Evolutionary conservation across 2,888 invertebrate genomes (phyloP), one percentile per base, ranked within the genome.

Genomic region (Neuroscelio doddi): DNA sequence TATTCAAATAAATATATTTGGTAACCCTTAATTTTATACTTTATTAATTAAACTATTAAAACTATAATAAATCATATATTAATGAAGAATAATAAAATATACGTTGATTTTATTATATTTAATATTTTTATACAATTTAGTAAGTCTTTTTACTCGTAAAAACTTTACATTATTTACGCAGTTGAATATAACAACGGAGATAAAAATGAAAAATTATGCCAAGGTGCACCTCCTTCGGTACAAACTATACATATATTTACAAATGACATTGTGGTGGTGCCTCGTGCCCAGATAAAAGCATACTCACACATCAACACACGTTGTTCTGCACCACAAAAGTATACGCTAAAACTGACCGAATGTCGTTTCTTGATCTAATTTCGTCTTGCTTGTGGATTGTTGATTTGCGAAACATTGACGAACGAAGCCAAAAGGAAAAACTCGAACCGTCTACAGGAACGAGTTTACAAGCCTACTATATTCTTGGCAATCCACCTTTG

Each of bases 401-500:
- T 1, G 9, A 17, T 16, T 9, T 9, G 1, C n/a, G 36, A 14
- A 36, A 5, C 21, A 21, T 21, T 21, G 15, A 14, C 36, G 36
- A 14, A 1, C 2, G 17, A 17, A 38, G n/a, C 2, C 9, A 17
- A 38, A 16, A 38, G n/a, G 8, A 15, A 17, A 38, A n/a, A n/a
- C 5, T 8, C 7, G 2, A 14, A 36, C 2, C 17, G 38, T 3
- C 9, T 7, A n/a, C 3, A 15, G 17, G 17, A 38, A n/a, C n/a
- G 17, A 16, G 16, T 38, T 9, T n/a, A 1, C 17, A 3, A 10
- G 36, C 5, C 5, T 21, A 21, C 21, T 21, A 21, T 12, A 36
- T 14, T 14, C 36, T 15, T 5, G 36, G 14, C 14, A 14, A 14
- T 38, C 12, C 47, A 53, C 49, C 61, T 53, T 61, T 61, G 53